Percentiles rank a stretch among this genome's conserved stretches.
Conservation (phyloP, 2,888 invertebrate genomes). For the Sinotaia quadrata region DNA sequence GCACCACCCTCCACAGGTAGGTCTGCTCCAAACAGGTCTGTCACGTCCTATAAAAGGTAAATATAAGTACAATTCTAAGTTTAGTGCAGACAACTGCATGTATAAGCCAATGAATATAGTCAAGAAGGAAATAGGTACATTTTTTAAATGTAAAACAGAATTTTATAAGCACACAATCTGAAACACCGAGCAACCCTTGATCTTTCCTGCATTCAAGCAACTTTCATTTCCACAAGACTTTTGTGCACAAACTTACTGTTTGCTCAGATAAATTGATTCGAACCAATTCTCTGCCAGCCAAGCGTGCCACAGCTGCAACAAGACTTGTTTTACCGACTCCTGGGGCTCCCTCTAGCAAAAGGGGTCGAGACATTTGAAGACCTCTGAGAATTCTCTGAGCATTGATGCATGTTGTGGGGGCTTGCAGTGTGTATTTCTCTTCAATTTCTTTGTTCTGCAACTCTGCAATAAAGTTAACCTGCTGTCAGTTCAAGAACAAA, state of each 20-base stretch:
- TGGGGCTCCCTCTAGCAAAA: constrained; percentile 93
- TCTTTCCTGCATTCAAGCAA: background rate
- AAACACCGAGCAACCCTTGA: background rate
- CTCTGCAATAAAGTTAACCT: too few relatives aligned
- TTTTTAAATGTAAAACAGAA: background rate
- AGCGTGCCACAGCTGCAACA: constrained; percentile 89
- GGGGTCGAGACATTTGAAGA: constrained; percentile 86
- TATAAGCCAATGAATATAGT: too few relatives aligned
- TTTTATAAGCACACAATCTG: background rate
- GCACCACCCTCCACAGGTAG: constrained; percentile 89
- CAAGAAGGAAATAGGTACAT: too few relatives aligned
- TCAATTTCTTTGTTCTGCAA: too few relatives aligned
- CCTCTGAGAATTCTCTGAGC: constrained; percentile 88
- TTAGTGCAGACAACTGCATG: background rate
- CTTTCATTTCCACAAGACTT: too few relatives aligned
- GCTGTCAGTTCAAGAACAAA: too few relatives aligned
- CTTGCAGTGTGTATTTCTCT: constrained; percentile 63
- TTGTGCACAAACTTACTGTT: constrained; percentile 87
- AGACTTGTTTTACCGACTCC: constrained; percentile 99
- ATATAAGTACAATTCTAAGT: background rate
- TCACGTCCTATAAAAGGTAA: constrained; percentile 82
- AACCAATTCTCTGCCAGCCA: constrained; percentile 86
- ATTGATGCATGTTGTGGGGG: constrained; percentile 79
- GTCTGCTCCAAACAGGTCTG: constrained; percentile 98
- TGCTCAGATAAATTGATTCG: constrained; percentile 98